Base-by-base conservation (phyloP, 2,113 vertebrate genomes). In the pig (Sus scrofa) region DNA sequence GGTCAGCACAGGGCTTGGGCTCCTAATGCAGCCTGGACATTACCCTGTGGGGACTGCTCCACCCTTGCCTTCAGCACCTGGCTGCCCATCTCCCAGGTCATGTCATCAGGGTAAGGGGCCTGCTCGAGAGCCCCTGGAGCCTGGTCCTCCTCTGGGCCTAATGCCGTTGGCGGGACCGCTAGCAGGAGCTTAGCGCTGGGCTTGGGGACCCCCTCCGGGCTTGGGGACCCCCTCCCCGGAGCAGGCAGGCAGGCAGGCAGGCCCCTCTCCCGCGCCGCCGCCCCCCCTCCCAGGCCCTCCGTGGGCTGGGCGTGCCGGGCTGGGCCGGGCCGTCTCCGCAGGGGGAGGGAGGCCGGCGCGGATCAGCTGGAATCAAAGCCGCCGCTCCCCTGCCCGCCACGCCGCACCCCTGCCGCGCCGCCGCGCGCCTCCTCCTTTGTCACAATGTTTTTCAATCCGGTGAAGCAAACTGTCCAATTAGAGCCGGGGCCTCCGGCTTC, bases 401-500 rank as follows among this genome's bases (percentile, higher is more conserved):
- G 74, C 0, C 0, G 95, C 95, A 94, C 97, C 1, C 32, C 34
- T n/a, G 94, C 95, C 71, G 96, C 62, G 30, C 95, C 7, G 83
- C 96, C 92, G 95, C 13, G 96, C 94, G 32, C 98, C 98, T 98
- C 98, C 98, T 98, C 98, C 98, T 98, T 98, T 98, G 98, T 98
- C 98, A 98, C 98, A 98, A 98, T 99, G 98, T 98, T 98, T 98
- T 98, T 98, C 98, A 98, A 98, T 98, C 98, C 97, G 86, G 97
- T 89, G 98, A 98, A 98, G 98, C 98, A 98, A 99, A 98, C 98
- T 98, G 98, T 98, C 98, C 98, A 99, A 99, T 99, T 98, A 98
- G 98, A 99, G 98, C 98, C 84, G 90, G 98, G 98, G 97, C 98
- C 98, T 98, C 98, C 83, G 95, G 98, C 98, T 98, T 98, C 98